Evolutionary conservation across 2,797 vertebrate species (phyloP), one percentile per base, ranked within the genome.

Genomic region (Orestias chungarensis): DNA sequence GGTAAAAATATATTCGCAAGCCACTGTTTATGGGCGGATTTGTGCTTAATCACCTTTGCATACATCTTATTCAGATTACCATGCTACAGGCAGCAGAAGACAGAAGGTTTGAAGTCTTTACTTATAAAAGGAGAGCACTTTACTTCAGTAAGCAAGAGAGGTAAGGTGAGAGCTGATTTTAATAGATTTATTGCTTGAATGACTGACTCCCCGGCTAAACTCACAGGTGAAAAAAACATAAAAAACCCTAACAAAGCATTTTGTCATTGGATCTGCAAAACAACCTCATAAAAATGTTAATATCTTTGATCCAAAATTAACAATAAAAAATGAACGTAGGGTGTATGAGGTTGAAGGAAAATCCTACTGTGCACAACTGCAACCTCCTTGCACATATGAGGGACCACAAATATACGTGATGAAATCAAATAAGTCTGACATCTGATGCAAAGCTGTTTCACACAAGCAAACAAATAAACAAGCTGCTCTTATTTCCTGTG

Each of bases 381-480:
- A 38, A 61, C 33, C 38, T 20, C 33, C 57, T 33, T 54, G 44
- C 5, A 33, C 31, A 47, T 17, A 65, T 52, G 25, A 29, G 38
- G 54, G 17, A 54, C 66, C 66, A 46, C 27, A 68, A 62, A 79
- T 62, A 78, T 68, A 83, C 59, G 80, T 78, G 78, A 76, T 82
- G 68, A 82, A 87, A 89, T 88, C 75, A 84, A 89, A 88, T 74
- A 86, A 78, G 44, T 78, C 68, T 78, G 79, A 73, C 80, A 82
- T 83, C 78, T 87, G 82, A 88, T 79, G 84, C 84, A 88, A 84
- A 84, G 82, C 74, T 76, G 83, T 73, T 74, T 77, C 79, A 77
- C 68, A 80, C 67, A 85, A 73, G 73, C 85, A 83, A 76, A 82
- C 82, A 90, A 89, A 88, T 83, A 91, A 82, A 89, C 84, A 88